Conservation (phyloP, 2,797 vertebrate genomes). For the Tympanoctomys barrerae region DNA sequence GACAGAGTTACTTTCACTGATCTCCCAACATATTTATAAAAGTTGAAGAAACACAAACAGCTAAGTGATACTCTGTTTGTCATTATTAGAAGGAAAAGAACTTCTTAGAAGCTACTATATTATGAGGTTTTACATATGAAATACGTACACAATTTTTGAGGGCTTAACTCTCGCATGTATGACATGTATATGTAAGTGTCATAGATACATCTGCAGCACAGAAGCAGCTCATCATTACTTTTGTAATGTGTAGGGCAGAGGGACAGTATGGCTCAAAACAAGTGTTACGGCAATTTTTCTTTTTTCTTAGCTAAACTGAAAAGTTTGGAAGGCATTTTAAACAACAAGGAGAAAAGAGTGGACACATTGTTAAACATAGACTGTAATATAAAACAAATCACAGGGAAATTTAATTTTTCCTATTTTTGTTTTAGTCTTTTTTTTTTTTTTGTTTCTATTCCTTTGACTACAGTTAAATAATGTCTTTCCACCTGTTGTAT, state of each 20-base stretch:
- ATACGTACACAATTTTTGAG: background rate
- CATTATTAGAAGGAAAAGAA: background rate
- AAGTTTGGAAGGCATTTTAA: constrained; percentile 5
- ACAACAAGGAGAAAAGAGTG: background rate
- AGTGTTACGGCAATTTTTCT: background rate
- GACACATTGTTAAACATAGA: background rate
- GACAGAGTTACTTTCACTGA: background rate
- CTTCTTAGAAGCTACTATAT: background rate
- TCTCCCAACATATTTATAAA: background rate
- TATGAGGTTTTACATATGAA: background rate
- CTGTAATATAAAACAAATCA: constrained; percentile 49
- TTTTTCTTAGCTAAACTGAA: background rate
- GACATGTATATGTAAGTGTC: background rate
- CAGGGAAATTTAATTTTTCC: constrained; percentile 22
- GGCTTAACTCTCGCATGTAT: background rate
- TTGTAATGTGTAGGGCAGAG: background rate
- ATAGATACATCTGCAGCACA: background rate
- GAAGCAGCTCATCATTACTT: background rate
- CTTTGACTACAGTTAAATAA: background rate
- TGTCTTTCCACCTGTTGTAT: constrained; percentile 50
- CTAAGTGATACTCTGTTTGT: background rate
- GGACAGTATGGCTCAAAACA: background rate
- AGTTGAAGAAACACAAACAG: constrained; percentile 4
- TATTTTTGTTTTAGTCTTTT: constrained; percentile 23
- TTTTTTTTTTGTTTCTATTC: constrained; percentile 14